Base-by-base conservation (phyloP, 1,140 invertebrate species). In the Triops longicaudatus region DNA sequence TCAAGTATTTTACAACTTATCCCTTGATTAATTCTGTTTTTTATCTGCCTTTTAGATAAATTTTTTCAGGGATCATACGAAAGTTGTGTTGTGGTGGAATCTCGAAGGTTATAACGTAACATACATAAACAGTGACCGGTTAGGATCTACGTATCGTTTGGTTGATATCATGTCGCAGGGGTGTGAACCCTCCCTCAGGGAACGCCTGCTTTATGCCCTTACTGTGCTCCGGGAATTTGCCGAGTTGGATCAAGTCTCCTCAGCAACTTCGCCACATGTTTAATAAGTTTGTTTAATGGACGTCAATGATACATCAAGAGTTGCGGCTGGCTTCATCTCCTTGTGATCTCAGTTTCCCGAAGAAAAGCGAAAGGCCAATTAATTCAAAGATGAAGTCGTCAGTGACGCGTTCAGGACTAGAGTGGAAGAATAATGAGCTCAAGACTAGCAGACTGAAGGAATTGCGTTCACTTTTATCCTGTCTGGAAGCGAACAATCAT, bases 21-120 rank as follows among this genome's bases (percentile, higher is more conserved):
- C 12, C 14, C 9, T 80, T 73, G 14, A 76, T 17, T 63, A 26
- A n/a, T 75, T 71, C 63, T 3, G 6, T 41, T 6, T 28, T 17
- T 43, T 78, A 77, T 80, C 75, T 72, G 71, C 63, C 73, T 81
- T 81, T 41, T 82, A 88, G 88, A 86, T 89, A 37, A 89, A 89
- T 82, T 89, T 90, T 81, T 89, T 90, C 82, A 85, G 87, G 79
- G 88, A 89, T 81, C 88, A 89, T 81, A 88, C 87, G 14, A 89
- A 89, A 81, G 83, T 89, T 37, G 87, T 89, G 78, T 78, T 89
- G 12, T 80, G 81, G 42, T 74, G 72, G 31, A 42, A 71, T 37
- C 44, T 73, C 37, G 43, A 75, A 10, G 78, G 82, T 17, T 88
- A 86, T 78, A 85, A 86, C 27, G 80, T 89, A 11, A 88, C 88